These are phyloP conservation scores for Agriopis leucophaearia DNA, from an alignment of 2,888 invertebrate genomes.

Conservation along the genomic window DNA sequence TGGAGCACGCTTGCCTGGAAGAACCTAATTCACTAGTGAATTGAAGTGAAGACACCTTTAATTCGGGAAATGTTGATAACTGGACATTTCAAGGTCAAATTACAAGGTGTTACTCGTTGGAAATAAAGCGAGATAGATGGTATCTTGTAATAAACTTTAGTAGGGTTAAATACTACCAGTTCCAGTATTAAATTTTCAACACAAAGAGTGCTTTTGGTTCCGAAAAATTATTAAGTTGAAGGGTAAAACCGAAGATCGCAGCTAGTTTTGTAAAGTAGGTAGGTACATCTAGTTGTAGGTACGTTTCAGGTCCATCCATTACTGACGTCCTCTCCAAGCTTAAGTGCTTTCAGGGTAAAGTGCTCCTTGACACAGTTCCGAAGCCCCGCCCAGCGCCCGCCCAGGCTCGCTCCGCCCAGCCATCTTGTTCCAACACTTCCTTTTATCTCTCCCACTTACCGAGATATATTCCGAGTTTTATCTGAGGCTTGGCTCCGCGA, in stretches of 20 bases:
- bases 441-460: slow-evolving; percentile 46
- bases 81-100: too few relatives aligned
- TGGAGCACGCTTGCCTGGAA: too few relatives aligned
- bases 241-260: background rate
- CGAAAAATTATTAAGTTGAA: background rate
- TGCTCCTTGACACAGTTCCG: slow-evolving; percentile 71
- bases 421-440: slow-evolving; percentile 46
- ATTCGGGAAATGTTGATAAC: too few relatives aligned
- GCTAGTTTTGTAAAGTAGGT: background rate
- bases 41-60: too few relatives aligned
- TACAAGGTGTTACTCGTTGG: too few relatives aligned
- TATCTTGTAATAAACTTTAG: too few relatives aligned
- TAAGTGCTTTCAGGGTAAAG: slow-evolving; percentile 61
- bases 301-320: slow-evolving; percentile 54
- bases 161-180: too few relatives aligned
- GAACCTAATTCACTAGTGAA: too few relatives aligned
- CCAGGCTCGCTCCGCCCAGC: slow-evolving; percentile 60
- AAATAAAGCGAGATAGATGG: too few relatives aligned
- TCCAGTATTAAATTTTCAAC: too few relatives aligned
- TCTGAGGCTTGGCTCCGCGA: slow-evolving; percentile 47
- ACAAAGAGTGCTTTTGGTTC: too few relatives aligned
- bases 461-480: slow-evolving; percentile 61
- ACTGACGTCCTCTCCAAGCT: slow-evolving; percentile 48
- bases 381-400: slow-evolving; percentile 62
- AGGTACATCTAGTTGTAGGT: background rate